Base-by-base conservation (phyloP, 2,888 invertebrate species). In the Phaonia tiefii region DNA sequence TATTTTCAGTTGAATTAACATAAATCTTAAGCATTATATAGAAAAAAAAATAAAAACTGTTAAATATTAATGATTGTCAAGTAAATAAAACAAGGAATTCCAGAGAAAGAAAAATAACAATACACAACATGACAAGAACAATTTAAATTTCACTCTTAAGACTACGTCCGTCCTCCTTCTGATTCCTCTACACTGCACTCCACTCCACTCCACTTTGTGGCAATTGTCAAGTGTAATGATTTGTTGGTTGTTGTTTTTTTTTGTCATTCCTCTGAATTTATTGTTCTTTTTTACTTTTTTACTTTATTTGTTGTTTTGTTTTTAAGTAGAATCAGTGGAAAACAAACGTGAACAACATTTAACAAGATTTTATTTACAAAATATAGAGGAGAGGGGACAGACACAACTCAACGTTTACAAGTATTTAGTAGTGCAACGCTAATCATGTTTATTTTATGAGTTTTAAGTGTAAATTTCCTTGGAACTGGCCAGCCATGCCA, bases 361-460 rank as follows among this genome's bases (percentile, higher is more conserved):
- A 63, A 63, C 46, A 65, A 65, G 65, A 69, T 39, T 69, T 51
- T 73, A 76, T 66, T 76, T 75, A 63, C 60, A 31, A 31, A 31
- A 31, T 31, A 22, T 3, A 11, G n/a, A 10, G 31, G 37, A 54
- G 44, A 39, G 25, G 17, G 31, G n/a, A 65, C 67, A 17, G 67
- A 31, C 37, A 66, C 7, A 31, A 46, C 15, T 13, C 7, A 51
- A 51, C 10, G 37, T 31, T 20, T 37, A 22, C 63, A 72, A 81
- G 78, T 63, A 81, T 81, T 81, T 81, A 81, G 81, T 81, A 75
- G 81, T 81, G 81, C 81, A 81, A 72, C 78, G 78, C 78, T 81
- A 81, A 81, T 81, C 81, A 81, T 81, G 81, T 81, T 81, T 81
- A 81, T 81, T 81, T 81, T 81, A 81, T 75, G 75, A 78, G 78